phyloP scores from a whole-genome alignment of 64 coral and sea anemone genomes.

The Stichodactyla helianthus region DNA sequence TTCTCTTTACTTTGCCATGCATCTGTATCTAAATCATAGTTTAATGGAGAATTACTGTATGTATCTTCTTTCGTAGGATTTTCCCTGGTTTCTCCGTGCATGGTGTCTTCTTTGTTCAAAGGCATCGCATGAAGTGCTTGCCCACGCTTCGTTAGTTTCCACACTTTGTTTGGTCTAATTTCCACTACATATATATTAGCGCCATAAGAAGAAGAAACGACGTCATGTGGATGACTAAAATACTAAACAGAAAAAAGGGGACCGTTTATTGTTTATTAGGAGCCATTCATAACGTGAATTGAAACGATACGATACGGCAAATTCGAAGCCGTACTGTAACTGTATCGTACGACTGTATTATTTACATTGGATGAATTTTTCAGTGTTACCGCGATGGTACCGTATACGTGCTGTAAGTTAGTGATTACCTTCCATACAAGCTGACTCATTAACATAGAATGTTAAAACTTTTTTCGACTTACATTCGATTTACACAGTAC shows the following conservation, averaged over 20 bases:
- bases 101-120: neutral
- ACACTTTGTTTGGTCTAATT: conserved; percentile 73
- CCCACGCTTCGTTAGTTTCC: conserved; percentile 55
- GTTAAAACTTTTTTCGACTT: neutral
- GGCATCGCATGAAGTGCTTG: neutral
- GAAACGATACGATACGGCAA: too few relatives aligned
- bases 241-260: neutral
- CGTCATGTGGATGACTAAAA: conserved; percentile 67
- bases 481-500: too few relatives aligned
- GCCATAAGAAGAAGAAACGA: conserved; percentile 58
- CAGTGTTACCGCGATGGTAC: too few relatives aligned
- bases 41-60: neutral
- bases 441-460: neutral
- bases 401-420: too few relatives aligned
- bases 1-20: neutral
- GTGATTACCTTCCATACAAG: too few relatives aligned
- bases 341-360: too few relatives aligned
- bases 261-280: too few relatives aligned
- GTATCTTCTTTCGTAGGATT: neutral
- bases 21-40: neutral
- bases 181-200: conserved; percentile 74
- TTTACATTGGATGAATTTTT: too few relatives aligned
- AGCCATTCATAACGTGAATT: too few relatives aligned
- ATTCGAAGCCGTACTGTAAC: too few relatives aligned
- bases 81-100: neutral